These are phyloP conservation scores for Plebejus melissa DNA, from an alignment of 2,888 invertebrate genomes.

Conservation along the genomic window DNA sequence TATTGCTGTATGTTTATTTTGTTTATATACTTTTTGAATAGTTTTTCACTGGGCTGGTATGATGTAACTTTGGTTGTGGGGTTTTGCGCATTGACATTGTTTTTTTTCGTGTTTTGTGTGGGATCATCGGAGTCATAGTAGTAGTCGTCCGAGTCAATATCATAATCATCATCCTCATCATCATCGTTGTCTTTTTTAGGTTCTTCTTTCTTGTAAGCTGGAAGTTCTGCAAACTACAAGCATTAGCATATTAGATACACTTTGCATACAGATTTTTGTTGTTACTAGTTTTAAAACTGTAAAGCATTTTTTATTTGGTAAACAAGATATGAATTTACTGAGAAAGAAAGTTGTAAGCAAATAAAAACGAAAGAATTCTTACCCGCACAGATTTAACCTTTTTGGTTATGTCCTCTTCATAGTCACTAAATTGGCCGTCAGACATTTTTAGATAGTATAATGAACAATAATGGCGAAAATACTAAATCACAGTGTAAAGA, in stretches of 20 bases:
- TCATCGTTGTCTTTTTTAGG: slow-evolving; percentile 50
- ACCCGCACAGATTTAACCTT: slow-evolving; percentile 68
- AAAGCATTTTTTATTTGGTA: no score
- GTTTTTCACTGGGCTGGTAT: slow-evolving; percentile 89
- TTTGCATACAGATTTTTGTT: background rate
- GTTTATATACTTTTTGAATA: slow-evolving; percentile 86
- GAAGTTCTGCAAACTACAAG: slow-evolving; percentile 61
- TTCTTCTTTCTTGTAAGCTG: slow-evolving; percentile 49
- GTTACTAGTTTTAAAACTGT: no score
- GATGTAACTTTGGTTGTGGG: slow-evolving; percentile 80
- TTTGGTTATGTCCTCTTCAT: slow-evolving; percentile 58
- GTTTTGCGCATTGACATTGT: slow-evolving; percentile 72
- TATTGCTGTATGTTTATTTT: slow-evolving; percentile 93
- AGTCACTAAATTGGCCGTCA: slow-evolving; percentile 66
- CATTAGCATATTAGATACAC: background rate
- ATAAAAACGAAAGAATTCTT: slow-evolving; percentile 40
- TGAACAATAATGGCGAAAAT: background rate
- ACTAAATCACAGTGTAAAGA: background rate
- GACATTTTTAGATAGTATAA: slow-evolving; percentile 42
- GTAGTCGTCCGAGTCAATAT: slow-evolving; percentile 63
- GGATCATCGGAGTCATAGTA: slow-evolving; percentile 66
- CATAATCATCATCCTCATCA: slow-evolving; percentile 51
- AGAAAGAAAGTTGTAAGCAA: background rate
- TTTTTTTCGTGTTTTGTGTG: slow-evolving; percentile 45
- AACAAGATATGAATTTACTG: background rate